Base-by-base conservation (phyloP, 2,113 vertebrate species). In the Nannospalax galili region DNA sequence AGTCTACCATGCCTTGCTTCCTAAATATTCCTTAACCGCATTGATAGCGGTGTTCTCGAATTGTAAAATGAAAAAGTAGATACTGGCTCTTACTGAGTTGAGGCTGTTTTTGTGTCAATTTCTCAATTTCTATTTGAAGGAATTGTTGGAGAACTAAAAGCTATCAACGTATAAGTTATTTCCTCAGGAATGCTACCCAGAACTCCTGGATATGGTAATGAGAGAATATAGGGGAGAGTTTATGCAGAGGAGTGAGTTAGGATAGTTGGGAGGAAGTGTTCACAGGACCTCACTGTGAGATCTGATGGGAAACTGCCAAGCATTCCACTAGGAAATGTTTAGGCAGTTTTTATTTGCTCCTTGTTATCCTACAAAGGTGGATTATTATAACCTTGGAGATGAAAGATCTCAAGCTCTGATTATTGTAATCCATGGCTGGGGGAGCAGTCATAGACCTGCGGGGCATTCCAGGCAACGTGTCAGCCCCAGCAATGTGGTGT, bases 71-170 rank as follows among this genome's bases (percentile, higher is more conserved):
- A 40, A 69, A 89, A 80, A 48, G 7, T 79, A 81, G 74, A 32
- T 67, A 37, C 22, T n/a, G 7, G 17, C 12, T 65, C 30, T 79
- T 93, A 6, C 35, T 56, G 73, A 52, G 3, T 79, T 69, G 52
- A 37, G 16, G 48, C 58, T 85, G 32, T 65, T 88, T 90, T 92
- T 90, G 37, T 77, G 88, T 91, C 85, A 86, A 32, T 14, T 40
- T 88, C 45, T 85, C 30, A 3, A 5, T 89, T 90, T 64, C 62
- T 78, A 37, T 16, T 60, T 2, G 16, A 65, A 88, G 60, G 87
- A 72, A 90, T 74, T 74, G n/a, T n/a, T 86, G 35, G 48, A 82
- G 52, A 93, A 69, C 37, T 91, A 65, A 93, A 64, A 60, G 30
- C 10, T 45, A 84, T 45, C 65, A 77, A 73, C 75, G 2, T 58